Evolutionary conservation across 35 echinoderm and acorn worm genomes (phyloP).

Genomic region (Holothuria glaberrima): DNA sequence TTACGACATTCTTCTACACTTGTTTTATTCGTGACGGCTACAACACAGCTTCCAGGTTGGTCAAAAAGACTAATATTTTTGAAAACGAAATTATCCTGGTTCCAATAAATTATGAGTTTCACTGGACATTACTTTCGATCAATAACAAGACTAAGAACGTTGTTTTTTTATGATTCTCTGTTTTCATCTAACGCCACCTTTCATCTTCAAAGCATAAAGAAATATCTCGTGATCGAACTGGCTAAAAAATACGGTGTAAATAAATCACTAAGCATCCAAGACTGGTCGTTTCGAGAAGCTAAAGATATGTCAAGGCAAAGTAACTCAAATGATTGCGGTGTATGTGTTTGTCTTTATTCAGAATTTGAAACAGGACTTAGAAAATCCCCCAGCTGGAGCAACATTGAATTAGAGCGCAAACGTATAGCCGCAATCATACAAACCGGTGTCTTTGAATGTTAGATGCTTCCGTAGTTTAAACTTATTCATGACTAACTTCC

Average conservation of each 20-base stretch:
- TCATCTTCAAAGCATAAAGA: slow-evolving; percentile 6
- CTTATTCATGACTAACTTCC: not conserved
- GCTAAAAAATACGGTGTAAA: not conserved
- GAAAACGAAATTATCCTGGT: not conserved
- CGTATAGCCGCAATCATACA: slow-evolving; percentile 10
- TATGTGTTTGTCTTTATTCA: no score
- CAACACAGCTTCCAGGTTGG: not conserved
- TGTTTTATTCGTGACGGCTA: not conserved
- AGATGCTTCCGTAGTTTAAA: not conserved
- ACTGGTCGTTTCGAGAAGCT: slow-evolving; percentile 4
- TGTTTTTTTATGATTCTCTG: not conserved
- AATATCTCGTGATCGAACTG: not conserved
- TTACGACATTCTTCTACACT: not conserved
- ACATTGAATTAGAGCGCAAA: no score
- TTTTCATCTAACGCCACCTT: not conserved
- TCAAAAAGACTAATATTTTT: not conserved
- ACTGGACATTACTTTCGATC: not conserved
- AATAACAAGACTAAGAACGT: slow-evolving; percentile 6
- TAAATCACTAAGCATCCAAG: not conserved
- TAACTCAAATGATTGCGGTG: no score
- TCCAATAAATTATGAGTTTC: slow-evolving; percentile 6
- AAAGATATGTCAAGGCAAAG: no score
- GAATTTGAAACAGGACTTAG: no score
- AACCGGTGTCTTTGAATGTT: not conserved
- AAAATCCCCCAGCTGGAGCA: no score